phyloP scores from a whole-genome alignment of 2,113 vertebrate genomes.

The Mobula hypostoma region DNA sequence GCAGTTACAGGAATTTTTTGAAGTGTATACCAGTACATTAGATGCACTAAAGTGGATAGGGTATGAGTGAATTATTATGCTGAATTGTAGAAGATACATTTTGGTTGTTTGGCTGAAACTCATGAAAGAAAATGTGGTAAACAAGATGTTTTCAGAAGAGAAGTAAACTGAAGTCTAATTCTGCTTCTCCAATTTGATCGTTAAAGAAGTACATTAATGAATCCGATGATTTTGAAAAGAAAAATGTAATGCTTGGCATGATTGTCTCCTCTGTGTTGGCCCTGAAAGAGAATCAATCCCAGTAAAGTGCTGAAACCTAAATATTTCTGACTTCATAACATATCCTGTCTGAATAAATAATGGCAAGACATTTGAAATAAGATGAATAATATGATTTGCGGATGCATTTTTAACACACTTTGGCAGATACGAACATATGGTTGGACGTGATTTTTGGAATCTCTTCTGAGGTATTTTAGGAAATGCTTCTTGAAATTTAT shows the following conservation, averaged over 20 bases:
- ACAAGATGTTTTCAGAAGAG: not conserved
- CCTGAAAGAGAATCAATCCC: not conserved
- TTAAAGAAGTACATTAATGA: not conserved
- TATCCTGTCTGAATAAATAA: not conserved
- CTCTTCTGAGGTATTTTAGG: not conserved
- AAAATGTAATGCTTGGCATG: not conserved
- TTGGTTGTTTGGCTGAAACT: not conserved
- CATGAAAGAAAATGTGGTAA: not conserved
- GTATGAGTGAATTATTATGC: too few relatives aligned
- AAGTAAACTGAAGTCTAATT: not conserved
- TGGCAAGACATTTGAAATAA: not conserved
- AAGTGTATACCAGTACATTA: not conserved
- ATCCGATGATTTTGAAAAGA: not conserved
- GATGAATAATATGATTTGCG: not conserved
- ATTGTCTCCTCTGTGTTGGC: not conserved
- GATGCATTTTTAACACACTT: not conserved
- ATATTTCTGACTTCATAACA: not conserved
- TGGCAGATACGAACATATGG: not conserved
- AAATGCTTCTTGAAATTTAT: not conserved
- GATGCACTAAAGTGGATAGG: not conserved
- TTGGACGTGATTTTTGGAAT: not conserved
- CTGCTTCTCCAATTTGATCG: not conserved
- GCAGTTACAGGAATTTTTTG: not conserved
- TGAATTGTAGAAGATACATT: too few relatives aligned
- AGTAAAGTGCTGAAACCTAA: not conserved